Evolutionary conservation across 2,797 vertebrate genomes (phyloP).

Genomic region (Pogoniulus pusillus): DNA sequence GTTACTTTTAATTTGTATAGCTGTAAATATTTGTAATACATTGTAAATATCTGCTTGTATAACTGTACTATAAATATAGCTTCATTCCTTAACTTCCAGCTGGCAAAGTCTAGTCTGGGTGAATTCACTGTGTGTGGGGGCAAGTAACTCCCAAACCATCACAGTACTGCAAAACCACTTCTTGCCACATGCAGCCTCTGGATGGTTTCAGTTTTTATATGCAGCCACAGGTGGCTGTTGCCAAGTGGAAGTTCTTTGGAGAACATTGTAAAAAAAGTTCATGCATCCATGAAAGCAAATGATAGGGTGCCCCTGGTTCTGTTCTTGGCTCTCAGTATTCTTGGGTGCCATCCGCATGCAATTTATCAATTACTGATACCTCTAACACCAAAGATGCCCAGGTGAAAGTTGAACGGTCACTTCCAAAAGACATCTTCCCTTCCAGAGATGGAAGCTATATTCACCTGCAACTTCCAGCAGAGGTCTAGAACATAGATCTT

Average conservation of each 20-base stretch:
- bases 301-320: fast-evolving
- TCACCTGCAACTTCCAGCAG: not conserved
- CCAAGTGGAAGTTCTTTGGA: not conserved
- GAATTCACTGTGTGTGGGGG: too few relatives aligned
- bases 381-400: not conserved
- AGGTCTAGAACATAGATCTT: not conserved
- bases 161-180: not conserved
- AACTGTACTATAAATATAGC: too few relatives aligned
- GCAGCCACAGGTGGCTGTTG: not conserved
- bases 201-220: not conserved
- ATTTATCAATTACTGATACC: fast-evolving
- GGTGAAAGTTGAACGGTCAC: not conserved
- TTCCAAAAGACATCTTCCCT: not conserved
- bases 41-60: too few relatives aligned
- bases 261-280: fast-evolving
- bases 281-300: not conserved
- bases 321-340: not conserved
- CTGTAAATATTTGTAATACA: too few relatives aligned
- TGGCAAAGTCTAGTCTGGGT: too few relatives aligned
- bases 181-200: not conserved
- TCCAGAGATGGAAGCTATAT: fast-evolving
- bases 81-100: too few relatives aligned
- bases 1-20: too few relatives aligned
- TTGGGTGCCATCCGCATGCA: slow-evolving; percentile 22
- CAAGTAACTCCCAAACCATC: too few relatives aligned